Evolutionary conservation across 2,797 vertebrate species (phyloP).

Genomic region (Lepilemur septentrionalis): DNA sequence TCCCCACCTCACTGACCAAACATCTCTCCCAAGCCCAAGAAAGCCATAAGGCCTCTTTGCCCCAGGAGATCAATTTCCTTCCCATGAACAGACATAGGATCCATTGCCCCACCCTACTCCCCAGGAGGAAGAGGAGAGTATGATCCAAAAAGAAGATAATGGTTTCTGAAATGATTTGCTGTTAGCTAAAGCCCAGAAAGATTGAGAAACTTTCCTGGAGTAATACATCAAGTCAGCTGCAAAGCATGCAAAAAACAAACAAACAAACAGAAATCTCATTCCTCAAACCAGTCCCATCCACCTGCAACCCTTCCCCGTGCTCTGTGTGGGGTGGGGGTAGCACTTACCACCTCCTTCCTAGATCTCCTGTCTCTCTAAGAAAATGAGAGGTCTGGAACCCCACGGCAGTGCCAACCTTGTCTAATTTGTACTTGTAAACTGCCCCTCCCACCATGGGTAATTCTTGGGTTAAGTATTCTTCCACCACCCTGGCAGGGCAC

Average conservation of each 20-base stretch:
- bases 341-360: neutral
- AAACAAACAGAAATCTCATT: neutral
- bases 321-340: neutral
- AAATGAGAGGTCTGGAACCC: neutral
- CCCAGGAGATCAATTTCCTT: neutral
- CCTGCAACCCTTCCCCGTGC: too few species aligned
- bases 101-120: neutral
- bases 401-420: neutral
- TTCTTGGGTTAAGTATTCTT: neutral
- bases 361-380: neutral
- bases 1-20: neutral
- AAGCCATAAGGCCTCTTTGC: neutral
- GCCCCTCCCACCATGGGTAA: neutral
- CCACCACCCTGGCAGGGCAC: neutral
- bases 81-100: neutral
- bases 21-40: conserved; percentile 4
- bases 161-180: conserved; percentile 25
- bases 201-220: conserved; percentile 53
- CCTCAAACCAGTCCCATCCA: neutral
- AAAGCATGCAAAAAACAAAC: neutral
- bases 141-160: neutral
- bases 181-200: conserved; percentile 47
- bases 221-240: conserved; percentile 30
- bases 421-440: neutral
- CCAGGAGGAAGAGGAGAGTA: neutral